Evolutionary conservation across 1,140 invertebrate species (phyloP), one percentile per base, ranked within the genome.

Genomic region (Trachymyrmex septentrionalis): DNA sequence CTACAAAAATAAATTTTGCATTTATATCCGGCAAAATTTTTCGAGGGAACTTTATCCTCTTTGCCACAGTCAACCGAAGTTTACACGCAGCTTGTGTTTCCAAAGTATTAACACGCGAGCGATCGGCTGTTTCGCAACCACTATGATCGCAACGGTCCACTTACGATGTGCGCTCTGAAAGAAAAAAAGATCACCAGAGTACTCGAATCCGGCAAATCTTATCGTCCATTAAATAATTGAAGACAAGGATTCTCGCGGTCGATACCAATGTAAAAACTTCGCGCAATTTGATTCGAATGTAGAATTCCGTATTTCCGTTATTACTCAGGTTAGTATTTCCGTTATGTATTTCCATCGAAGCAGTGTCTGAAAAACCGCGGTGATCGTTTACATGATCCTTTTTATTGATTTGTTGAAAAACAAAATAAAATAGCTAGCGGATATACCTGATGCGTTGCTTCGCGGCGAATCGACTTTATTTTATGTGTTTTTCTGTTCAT

Each of bases 81-180:
- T 34, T 24, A 9, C 12, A 64, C 19, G 27, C 24, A 53, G 19
- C 19, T 48, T 81, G 61, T 71, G 30, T 71, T 81, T 55, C 16
- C 53, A 57, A 81, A 34, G 10, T 14, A 85, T 87, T 24, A 59
- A 85, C 21, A 57, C 19, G 50, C 24, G 61, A n/a, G 21, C 27
- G 64, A 86, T 30, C 44, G 48, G 7, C 19, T 21, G 48, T 59
- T 87, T 81, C 21, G 59, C 64, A 75, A 67, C 75, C 24, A 85
- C 76, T 82, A 38, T 57, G 53, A 48, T 59, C 24, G 88, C 66
- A 88, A 88, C 81, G 81, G 69, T 89, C 78, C 69, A 89, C 21
- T 89, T 89, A 59, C 48, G 44, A 72, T n/a, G 57, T 75, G 50
- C 44, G 27, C 14, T 48, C 3, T 21, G 24, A 71, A 85, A 76